These are phyloP conservation scores for Leptinotarsa undecemlineata DNA, from an alignment of 1,140 invertebrate genomes.

Conservation along the genomic window DNA sequence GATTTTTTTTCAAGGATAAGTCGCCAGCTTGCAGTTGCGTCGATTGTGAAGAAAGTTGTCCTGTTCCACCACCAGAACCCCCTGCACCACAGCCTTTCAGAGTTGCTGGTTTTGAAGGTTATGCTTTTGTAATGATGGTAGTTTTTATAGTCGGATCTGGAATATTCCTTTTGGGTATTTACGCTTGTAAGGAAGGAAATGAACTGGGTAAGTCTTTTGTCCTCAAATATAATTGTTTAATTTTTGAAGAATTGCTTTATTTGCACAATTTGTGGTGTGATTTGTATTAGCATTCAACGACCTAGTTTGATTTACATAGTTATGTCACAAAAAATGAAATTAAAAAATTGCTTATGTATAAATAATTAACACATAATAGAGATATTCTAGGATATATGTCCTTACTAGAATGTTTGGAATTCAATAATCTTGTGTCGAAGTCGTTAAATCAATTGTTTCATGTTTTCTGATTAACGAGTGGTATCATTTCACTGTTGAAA, in stretches of 20 bases:
- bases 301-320: conserved; percentile 11
- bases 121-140: conserved; percentile 76
- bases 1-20: conserved; percentile 57
- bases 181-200: conserved; percentile 35
- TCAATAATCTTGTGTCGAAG: no score
- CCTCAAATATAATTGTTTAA: not conserved
- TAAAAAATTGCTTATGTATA: no score
- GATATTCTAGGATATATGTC: no score
- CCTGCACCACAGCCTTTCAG: conserved; percentile 67
- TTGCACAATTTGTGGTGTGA: conserved; percentile 12
- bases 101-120: conserved; percentile 74
- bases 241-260: not conserved
- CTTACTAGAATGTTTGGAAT: no score
- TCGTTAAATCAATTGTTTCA: no score
- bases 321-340: not conserved
- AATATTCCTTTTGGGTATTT: conserved; percentile 64
- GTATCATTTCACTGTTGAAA: no score
- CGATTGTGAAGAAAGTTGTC: conserved; percentile 84
- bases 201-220: conserved; percentile 37
- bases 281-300: conserved; percentile 13
- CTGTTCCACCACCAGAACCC: conserved; percentile 69
- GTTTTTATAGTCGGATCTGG: conserved; percentile 71
- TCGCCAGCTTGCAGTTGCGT: conserved; percentile 82
- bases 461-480: no score
- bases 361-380: no score